phyloP scores from a whole-genome alignment of 2,797 vertebrate species.

The Podarcis siculus region DNA sequence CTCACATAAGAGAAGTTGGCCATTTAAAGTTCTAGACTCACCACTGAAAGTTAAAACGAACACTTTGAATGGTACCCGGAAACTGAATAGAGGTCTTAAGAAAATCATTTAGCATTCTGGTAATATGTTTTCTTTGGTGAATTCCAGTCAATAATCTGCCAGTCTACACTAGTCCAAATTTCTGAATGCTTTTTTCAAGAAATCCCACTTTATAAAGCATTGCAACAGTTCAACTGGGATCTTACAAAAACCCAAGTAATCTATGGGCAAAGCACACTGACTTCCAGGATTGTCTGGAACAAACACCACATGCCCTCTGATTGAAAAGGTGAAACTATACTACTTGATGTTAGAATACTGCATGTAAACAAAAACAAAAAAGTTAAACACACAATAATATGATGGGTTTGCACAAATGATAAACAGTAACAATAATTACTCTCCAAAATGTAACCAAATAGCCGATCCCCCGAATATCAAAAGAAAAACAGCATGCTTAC shows the following conservation, averaged over 20 bases:
- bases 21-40: neutral
- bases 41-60: neutral
- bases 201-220: neutral
- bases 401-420: neutral
- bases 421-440: neutral
- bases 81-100: neutral
- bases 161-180: neutral
- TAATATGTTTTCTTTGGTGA: neutral
- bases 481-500: constrained; percentile 65
- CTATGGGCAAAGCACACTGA: too few relatives aligned
- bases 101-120: neutral
- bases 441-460: neutral
- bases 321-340: neutral
- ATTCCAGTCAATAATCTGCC: neutral
- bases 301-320: neutral
- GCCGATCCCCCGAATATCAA: neutral
- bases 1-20: neutral
- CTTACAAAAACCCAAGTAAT: neutral
- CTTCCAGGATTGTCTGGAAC: neutral
- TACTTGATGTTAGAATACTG: neutral
- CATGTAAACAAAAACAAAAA: neutral
- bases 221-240: neutral
- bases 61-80: neutral
- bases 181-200: neutral
- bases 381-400: neutral